Conservation (phyloP, 2,888 invertebrate species). For the Enchytraeus crypticus region DNA sequence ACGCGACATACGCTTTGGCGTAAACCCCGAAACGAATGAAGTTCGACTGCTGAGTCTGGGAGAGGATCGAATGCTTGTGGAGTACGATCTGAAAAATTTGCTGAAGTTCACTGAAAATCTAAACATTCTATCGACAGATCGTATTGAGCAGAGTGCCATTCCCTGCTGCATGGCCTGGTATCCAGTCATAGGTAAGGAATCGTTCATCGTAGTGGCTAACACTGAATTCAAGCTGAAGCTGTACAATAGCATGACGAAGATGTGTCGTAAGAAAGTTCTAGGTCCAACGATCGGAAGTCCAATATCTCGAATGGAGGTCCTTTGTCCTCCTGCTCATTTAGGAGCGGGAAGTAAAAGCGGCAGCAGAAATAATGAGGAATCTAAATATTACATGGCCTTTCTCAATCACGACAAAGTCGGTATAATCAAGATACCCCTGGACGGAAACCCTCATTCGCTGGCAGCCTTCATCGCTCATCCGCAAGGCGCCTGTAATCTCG, state of each 20-base stretch:
- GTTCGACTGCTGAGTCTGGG: slow-evolving; percentile 45
- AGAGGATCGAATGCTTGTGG: slow-evolving; percentile 46
- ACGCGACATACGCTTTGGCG: slow-evolving; percentile 44
- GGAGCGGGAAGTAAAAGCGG: too few species aligned
- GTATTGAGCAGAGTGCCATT: slow-evolving; percentile 59
- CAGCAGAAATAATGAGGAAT: slow-evolving; percentile 21
- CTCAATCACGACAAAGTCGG: slow-evolving; percentile 61
- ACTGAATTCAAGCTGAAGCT: slow-evolving; percentile 65
- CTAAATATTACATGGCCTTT: slow-evolving; percentile 56
- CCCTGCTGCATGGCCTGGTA: slow-evolving; percentile 55
- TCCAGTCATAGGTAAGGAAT: slow-evolving; percentile 48
- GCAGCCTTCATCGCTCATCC: slow-evolving; percentile 59
- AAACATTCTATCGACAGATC: slow-evolving; percentile 51
- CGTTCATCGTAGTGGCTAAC: slow-evolving; percentile 57
- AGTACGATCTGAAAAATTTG: slow-evolving; percentile 45
- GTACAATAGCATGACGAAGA: slow-evolving; percentile 58
- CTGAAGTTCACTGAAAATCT: slow-evolving; percentile 41
- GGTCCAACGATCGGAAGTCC: slow-evolving; percentile 64
- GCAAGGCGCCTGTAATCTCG: slow-evolving; percentile 53
- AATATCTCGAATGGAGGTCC: slow-evolving; percentile 46
- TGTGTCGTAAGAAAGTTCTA: slow-evolving; percentile 60
- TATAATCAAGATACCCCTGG: slow-evolving; percentile 61
- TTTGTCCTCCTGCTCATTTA: not conserved
- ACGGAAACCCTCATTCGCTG: slow-evolving; percentile 63
- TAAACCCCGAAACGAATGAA: slow-evolving; percentile 39